Conservation (phyloP, 2,113 vertebrate species). For the Mustela lutreola region DNA sequence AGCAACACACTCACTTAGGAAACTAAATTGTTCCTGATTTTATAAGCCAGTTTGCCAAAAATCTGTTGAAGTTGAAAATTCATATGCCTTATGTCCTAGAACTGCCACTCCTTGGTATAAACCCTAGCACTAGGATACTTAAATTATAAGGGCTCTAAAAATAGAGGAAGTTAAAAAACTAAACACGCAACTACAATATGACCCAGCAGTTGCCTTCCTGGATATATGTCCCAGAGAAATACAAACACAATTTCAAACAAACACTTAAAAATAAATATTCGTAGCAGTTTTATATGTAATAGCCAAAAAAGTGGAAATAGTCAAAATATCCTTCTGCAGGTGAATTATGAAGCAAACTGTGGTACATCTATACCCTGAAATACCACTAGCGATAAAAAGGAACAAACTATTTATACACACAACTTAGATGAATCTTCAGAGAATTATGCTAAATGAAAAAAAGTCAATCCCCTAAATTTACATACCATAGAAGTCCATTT, state of each 20-base stretch:
- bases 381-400: background rate
- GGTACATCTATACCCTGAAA: background rate
- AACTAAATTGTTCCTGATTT: background rate
- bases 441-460: background rate
- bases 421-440: background rate
- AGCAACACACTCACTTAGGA: background rate
- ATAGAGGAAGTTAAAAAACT: background rate
- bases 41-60: background rate
- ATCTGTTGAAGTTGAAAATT: background rate
- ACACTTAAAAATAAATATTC: background rate
- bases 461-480: background rate
- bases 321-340: background rate
- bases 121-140: background rate
- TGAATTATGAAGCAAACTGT: background rate
- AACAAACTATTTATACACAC: background rate
- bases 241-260: background rate
- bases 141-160: background rate
- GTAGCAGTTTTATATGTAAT: background rate
- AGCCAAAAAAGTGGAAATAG: background rate
- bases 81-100: background rate
- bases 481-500: background rate
- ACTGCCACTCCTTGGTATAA: background rate
- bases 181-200: background rate
- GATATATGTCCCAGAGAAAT: background rate
- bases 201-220: background rate